These are phyloP conservation scores for Oryzias javanicus DNA, from an alignment of 2,113 vertebrate genomes.

Conservation along the genomic window DNA sequence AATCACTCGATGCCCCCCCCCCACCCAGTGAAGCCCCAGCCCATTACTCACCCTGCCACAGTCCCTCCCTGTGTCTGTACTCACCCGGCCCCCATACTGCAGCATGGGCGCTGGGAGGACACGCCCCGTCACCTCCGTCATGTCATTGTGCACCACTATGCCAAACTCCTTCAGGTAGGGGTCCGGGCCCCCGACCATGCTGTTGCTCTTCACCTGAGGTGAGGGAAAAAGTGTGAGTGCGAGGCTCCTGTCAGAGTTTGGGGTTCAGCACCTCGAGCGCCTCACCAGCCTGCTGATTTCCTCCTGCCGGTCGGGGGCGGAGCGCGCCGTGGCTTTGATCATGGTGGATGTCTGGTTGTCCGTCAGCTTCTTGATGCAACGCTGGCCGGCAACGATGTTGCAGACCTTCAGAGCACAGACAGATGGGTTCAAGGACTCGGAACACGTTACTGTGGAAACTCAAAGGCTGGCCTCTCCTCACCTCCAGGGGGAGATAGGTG, in stretches of 20 bases:
- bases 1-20: slow-evolving; percentile 31
- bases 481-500: slow-evolving; percentile 96
- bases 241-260: not conserved
- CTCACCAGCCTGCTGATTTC: slow-evolving; percentile 97
- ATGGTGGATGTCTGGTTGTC: slow-evolving; percentile 99
- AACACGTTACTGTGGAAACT: no score
- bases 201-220: slow-evolving; percentile 96
- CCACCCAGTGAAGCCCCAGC: slow-evolving; percentile 28
- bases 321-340: slow-evolving; percentile 98
- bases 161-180: slow-evolving; percentile 98
- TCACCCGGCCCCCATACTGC: slow-evolving; percentile 98
- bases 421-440: not conserved
- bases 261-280: not conserved
- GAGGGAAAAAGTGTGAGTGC: not conserved
- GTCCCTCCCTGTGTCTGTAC: slow-evolving; percentile 81
- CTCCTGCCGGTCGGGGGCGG: slow-evolving; percentile 95
- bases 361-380: slow-evolving; percentile 98
- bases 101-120: slow-evolving; percentile 98
- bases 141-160: slow-evolving; percentile 97
- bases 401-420: slow-evolving; percentile 83
- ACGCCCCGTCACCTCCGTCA: slow-evolving; percentile 96
- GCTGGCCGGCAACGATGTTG: slow-evolving; percentile 96
- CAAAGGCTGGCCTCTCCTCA: slow-evolving; percentile 58
- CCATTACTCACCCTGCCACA: slow-evolving; percentile 83
- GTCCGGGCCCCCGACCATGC: slow-evolving; percentile 97